Conservation (phyloP, 2,888 invertebrate genomes). For the Thelaira solivaga region DNA sequence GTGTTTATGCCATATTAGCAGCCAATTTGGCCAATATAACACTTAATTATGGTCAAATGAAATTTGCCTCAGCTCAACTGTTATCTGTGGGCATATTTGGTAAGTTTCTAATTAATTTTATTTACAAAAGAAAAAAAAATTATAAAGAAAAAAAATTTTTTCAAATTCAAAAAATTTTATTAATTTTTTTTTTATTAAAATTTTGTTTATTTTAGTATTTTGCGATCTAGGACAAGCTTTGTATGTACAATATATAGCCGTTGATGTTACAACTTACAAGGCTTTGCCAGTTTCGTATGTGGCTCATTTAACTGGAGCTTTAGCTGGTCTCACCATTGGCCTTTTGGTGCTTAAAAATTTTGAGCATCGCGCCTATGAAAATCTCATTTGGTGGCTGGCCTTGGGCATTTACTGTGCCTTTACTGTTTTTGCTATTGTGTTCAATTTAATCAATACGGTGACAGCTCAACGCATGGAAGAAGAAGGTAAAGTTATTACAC, state of each 20-base stretch:
- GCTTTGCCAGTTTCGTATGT: slow-evolving; percentile 93
- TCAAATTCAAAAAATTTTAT: neutral
- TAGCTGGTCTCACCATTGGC: slow-evolving; percentile 96
- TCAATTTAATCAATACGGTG: slow-evolving; percentile 85
- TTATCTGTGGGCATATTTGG: slow-evolving; percentile 94
- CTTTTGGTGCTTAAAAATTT: slow-evolving; percentile 95
- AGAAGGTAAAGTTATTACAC: slow-evolving; percentile 76
- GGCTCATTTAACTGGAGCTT: slow-evolving; percentile 95
- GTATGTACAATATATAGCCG: slow-evolving; percentile 86
- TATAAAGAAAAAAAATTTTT: too few relatives aligned
- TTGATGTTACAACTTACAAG: slow-evolving; percentile 63
- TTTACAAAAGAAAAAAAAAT: neutral
- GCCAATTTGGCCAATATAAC: slow-evolving; percentile 97
- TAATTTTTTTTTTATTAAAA: slow-evolving; percentile 42
- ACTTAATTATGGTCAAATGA: slow-evolving; percentile 96
- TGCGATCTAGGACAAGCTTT: slow-evolving; percentile 97
- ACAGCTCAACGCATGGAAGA: slow-evolving; percentile 76
- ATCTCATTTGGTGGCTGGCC: slow-evolving; percentile 96
- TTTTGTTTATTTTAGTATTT: slow-evolving; percentile 79
- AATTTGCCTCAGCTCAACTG: slow-evolving; percentile 92
- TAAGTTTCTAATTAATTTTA: slow-evolving; percentile 76
- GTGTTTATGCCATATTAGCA: slow-evolving; percentile 97
- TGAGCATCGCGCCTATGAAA: slow-evolving; percentile 92
- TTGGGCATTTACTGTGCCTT: slow-evolving; percentile 95
- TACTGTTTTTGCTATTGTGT: slow-evolving; percentile 93